Conservation (phyloP, 1,140 invertebrate species). For the Acromyrmex heyeri region DNA sequence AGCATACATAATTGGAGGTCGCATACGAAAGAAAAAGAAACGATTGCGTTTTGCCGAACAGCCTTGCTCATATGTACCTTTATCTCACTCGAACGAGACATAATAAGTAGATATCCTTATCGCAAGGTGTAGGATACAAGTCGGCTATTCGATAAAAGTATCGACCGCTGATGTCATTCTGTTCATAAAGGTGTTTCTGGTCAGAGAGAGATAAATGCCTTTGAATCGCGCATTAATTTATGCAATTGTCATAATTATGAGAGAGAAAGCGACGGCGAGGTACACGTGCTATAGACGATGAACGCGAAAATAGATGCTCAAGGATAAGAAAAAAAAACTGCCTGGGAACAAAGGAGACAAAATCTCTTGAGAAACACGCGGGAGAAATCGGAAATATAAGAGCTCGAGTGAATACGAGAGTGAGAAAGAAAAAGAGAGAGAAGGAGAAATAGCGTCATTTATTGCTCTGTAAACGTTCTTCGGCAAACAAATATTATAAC, state of each 20-base stretch:
- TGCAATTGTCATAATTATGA: conserved; percentile 10
- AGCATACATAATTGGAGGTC: background rate
- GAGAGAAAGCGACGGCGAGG: conserved; percentile 2
- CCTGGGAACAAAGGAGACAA: background rate
- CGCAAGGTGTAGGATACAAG: conserved; percentile 62
- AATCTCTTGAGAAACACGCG: background rate
- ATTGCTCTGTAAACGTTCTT: conserved; percentile 41
- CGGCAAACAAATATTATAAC: conserved; percentile 51
- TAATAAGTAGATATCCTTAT: conserved; percentile 70
- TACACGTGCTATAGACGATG: background rate
- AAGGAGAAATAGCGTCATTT: background rate
- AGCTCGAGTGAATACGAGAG: background rate
- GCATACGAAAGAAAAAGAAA: background rate
- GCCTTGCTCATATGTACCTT: conserved; percentile 33
- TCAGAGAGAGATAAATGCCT: background rate
- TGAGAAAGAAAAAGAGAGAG: background rate
- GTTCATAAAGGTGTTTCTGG: conserved; percentile 28
- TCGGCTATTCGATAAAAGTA: background rate
- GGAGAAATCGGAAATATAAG: background rate
- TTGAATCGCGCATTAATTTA: conserved; percentile 8
- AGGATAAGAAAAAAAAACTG: background rate
- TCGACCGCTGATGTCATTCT: conserved; percentile 51
- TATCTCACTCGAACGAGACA: conserved; percentile 62
- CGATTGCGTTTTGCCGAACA: background rate
- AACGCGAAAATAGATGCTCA: background rate